These are phyloP conservation scores for Rhopalosiphum maidis DNA, from an alignment of 1,140 invertebrate species.

Conservation along the genomic window DNA sequence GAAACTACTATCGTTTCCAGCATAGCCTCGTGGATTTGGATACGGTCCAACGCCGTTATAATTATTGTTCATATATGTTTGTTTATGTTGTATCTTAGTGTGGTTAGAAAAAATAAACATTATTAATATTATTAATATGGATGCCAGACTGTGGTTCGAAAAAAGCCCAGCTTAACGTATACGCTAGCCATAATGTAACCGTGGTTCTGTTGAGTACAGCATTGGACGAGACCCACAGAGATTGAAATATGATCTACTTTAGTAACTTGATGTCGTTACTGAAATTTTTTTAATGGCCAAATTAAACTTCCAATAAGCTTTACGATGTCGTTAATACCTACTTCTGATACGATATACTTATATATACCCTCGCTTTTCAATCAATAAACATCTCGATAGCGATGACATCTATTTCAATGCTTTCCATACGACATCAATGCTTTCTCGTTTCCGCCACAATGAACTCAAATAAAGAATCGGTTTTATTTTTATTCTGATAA, in stretches of 20 bases:
- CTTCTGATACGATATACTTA: neutral
- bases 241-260: neutral
- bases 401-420: neutral
- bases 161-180: neutral
- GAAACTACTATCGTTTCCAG: neutral
- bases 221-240: neutral
- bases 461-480: neutral
- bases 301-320: conserved; percentile 9
- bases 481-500: neutral
- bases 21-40: neutral
- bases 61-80: neutral
- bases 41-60: neutral
- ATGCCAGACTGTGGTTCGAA: too few relatives aligned
- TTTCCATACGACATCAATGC: neutral
- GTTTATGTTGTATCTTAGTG: neutral
- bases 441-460: neutral
- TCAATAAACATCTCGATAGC: neutral
- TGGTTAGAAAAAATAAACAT: neutral
- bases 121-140: neutral
- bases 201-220: neutral
- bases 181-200: neutral
- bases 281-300: neutral
- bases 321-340: neutral
- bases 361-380: neutral
- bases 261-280: neutral